A percentile compares a stretch with the other conserved stretches of the same genome.
phyloP scores from a whole-genome alignment of 2,797 vertebrate genomes.

The Eutrigla gurnardus region DNA sequence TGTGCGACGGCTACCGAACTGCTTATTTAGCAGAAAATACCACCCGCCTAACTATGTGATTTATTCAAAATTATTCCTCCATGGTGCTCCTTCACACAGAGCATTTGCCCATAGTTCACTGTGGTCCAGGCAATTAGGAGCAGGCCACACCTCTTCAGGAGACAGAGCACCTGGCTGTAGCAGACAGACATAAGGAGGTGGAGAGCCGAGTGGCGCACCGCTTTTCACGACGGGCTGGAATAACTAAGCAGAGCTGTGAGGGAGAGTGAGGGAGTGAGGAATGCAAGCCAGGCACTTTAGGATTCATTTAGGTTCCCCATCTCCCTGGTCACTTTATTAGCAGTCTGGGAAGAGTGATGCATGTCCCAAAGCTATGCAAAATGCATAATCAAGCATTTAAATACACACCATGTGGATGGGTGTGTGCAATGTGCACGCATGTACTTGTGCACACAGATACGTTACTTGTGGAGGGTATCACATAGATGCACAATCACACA shows the following conservation, averaged over 20 bases:
- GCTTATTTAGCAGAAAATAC: slow-evolving; percentile 82
- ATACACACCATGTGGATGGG: slow-evolving; percentile 73
- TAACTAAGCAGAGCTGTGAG: slow-evolving; percentile 75
- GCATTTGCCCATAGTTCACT: slow-evolving; percentile 78
- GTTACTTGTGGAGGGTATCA: slow-evolving; percentile 42
- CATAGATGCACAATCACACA: slow-evolving; percentile 43
- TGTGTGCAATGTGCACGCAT: slow-evolving; percentile 50
- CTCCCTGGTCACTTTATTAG: slow-evolving; percentile 86
- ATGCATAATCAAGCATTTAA: slow-evolving; percentile 87
- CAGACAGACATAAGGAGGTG: slow-evolving; percentile 76
- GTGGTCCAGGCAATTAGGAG: slow-evolving; percentile 80
- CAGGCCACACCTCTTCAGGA: slow-evolving; percentile 78
- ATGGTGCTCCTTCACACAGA: slow-evolving; percentile 75
- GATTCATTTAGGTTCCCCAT: slow-evolving; percentile 82
- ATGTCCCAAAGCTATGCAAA: slow-evolving; percentile 84
- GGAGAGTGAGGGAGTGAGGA: slow-evolving; percentile 75
- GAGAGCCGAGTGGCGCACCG: slow-evolving; percentile 59
- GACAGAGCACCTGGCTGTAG: slow-evolving; percentile 78
- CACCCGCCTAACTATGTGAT: slow-evolving; percentile 79
- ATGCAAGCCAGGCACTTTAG: slow-evolving; percentile 83
- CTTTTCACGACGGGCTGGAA: slow-evolving; percentile 69
- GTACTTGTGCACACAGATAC: slow-evolving; percentile 35
- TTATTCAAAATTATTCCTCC: slow-evolving; percentile 85
- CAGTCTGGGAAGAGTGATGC: slow-evolving; percentile 83
- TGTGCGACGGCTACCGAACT: slow-evolving; percentile 70